Evolutionary conservation across 2,797 vertebrate genomes (phyloP).

Genomic region (Carcharodon carcharias): DNA sequence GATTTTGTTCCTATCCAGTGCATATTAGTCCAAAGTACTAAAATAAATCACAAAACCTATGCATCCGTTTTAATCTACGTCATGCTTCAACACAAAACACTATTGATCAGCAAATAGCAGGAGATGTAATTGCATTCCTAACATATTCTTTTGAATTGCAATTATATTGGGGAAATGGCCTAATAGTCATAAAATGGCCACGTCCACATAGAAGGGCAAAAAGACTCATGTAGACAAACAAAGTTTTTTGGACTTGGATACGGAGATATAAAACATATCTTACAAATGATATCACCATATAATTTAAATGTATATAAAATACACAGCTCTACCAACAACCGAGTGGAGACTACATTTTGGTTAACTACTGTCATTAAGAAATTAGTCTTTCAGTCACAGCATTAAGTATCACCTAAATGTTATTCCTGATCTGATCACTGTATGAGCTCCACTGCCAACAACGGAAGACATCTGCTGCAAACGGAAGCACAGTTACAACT

Average conservation of each 20-base stretch:
- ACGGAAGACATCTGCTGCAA: background rate
- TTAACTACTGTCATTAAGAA: background rate
- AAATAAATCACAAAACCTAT: background rate
- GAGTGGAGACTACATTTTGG: background rate
- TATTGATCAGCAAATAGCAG: background rate
- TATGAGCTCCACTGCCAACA: background rate
- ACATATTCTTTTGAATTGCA: background rate
- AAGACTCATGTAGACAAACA: background rate
- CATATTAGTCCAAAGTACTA: background rate
- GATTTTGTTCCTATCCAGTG: background rate
- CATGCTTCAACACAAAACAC: background rate
- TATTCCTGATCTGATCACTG: background rate
- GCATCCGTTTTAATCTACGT: background rate
- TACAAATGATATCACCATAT: background rate
- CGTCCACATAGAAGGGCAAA: background rate
- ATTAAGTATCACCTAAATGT: background rate
- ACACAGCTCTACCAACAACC: background rate
- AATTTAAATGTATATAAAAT: background rate
- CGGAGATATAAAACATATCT: background rate
- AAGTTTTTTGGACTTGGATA: background rate
- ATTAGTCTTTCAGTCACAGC: background rate
- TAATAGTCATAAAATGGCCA: background rate
- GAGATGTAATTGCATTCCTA: background rate
- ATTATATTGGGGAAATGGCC: background rate
- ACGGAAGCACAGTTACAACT: background rate